These are phyloP conservation scores for Operophtera brumata DNA, from an alignment of 2,888 invertebrate genomes.

Conservation along the genomic window DNA sequence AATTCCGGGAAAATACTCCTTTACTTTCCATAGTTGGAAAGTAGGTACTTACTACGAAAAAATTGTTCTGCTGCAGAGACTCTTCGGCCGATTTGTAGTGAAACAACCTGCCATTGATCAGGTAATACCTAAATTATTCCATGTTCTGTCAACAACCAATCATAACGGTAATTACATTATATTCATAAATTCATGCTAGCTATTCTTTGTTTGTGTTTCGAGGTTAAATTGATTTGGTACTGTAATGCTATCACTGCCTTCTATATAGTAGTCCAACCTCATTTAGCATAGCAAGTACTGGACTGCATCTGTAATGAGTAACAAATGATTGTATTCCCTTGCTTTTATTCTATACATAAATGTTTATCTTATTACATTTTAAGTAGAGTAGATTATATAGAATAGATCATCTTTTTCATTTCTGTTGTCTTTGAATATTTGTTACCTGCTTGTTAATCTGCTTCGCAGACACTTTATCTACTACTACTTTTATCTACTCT, in stretches of 20 bases:
- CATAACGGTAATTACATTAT: too few species aligned
- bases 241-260: background rate
- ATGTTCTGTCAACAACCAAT: background rate
- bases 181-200: background rate
- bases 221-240: background rate
- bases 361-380: too few species aligned
- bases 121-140: background rate
- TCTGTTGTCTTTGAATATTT: too few species aligned
- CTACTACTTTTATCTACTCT: too few species aligned
- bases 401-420: too few species aligned
- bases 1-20: background rate
- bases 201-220: background rate
- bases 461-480: too few species aligned
- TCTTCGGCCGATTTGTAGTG: slow-evolving; percentile 1
- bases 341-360: too few species aligned
- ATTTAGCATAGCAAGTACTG: background rate
- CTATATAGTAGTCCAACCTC: too few species aligned
- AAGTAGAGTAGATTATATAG: too few species aligned
- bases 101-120: slow-evolving; percentile 2
- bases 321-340: too few species aligned
- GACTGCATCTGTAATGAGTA: background rate
- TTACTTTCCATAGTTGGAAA: background rate
- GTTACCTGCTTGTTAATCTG: too few species aligned
- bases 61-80: slow-evolving; percentile 1
- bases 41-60: background rate